phyloP scores from a whole-genome alignment of 2,113 vertebrate species.

The Planiliza haematocheilus region DNA sequence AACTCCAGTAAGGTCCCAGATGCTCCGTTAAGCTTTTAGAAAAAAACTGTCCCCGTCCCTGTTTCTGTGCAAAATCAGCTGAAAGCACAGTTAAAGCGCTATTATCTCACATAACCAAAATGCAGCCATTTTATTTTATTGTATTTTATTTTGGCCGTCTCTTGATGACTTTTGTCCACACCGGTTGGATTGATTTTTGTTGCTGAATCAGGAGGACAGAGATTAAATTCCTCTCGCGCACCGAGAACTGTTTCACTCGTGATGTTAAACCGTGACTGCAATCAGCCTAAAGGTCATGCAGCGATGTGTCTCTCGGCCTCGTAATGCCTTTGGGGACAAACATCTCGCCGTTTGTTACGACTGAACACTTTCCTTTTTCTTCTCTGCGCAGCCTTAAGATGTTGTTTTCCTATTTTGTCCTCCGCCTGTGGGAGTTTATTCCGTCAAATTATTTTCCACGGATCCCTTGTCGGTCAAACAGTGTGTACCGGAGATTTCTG shows the following conservation, averaged over 20 bases:
- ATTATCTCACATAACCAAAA: too few species aligned
- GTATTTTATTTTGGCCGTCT: not conserved
- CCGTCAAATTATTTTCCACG: too few species aligned
- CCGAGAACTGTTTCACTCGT: conserved; percentile 21
- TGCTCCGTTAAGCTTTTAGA: conserved; percentile 14
- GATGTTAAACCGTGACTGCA: conserved; percentile 32
- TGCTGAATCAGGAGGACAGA: conserved; percentile 20
- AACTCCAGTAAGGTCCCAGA: not conserved
- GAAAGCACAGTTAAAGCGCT: too few species aligned
- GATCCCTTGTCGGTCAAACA: too few species aligned
- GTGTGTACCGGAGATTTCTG: not conserved
- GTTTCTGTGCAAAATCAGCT: too few species aligned
- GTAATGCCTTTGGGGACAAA: not conserved
- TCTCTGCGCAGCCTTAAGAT: not conserved
- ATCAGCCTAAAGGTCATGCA: conserved; percentile 26
- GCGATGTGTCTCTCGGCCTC: not conserved
- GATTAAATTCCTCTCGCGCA: conserved; percentile 49
- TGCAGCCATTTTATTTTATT: not conserved
- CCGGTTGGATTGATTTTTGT: conserved; percentile 49
- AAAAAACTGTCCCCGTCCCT: not conserved
- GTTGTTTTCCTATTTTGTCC: not conserved
- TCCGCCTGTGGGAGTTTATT: not conserved
- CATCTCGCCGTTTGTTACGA: not conserved
- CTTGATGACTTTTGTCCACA: conserved; percentile 34
- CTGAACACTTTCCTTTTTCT: not conserved